Evolutionary conservation across 2,113 vertebrate genomes (phyloP).

Genomic region (Chelonoidis abingdonii): DNA sequence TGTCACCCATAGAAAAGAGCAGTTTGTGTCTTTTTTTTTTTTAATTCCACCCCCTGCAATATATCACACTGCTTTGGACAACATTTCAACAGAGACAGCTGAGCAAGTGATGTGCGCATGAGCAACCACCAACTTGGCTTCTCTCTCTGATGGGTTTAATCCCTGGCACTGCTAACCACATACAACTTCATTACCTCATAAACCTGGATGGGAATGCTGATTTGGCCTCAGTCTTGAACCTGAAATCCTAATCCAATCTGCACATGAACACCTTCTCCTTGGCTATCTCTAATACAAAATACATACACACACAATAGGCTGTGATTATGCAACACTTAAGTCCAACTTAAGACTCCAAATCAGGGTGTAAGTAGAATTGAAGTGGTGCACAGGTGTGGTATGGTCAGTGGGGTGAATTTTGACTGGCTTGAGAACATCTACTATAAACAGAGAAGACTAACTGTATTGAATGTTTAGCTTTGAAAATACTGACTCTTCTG

Average conservation of each 20-base stretch:
- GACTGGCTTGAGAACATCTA: slow-evolving; percentile 44
- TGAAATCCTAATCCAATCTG: not conserved
- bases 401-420: slow-evolving; percentile 12
- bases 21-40: not conserved
- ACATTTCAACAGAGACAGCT: not conserved
- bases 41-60: fast-evolving
- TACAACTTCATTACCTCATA: not conserved
- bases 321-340: not conserved
- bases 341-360: not conserved
- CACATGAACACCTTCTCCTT: not conserved
- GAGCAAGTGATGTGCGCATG: not conserved
- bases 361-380: not conserved
- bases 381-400: not conserved
- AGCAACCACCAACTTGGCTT: not conserved
- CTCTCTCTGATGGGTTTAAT: not conserved
- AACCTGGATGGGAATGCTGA: not conserved
- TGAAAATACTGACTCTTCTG: slow-evolving; percentile 60
- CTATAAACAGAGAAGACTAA: slow-evolving; percentile 60
- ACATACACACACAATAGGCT: not conserved
- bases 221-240: not conserved
- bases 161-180: not conserved
- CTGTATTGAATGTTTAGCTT: slow-evolving; percentile 60
- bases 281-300: not conserved
- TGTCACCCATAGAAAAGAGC: not conserved
- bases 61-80: not conserved